Base-by-base conservation (phyloP, 2,888 invertebrate species). In the Adineta ricciae region DNA sequence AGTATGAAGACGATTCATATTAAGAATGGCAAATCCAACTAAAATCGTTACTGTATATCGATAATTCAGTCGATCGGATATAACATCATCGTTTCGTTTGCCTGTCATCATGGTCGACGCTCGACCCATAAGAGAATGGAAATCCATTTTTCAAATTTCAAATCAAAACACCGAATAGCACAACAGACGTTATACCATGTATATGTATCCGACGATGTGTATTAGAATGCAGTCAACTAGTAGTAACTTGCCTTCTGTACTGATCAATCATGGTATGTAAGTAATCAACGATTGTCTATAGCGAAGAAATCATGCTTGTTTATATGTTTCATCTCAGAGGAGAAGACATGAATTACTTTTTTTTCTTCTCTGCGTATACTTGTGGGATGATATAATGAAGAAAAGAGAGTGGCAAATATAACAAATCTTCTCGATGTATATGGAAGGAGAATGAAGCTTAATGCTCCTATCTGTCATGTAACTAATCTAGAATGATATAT, bases 51-150 rank as follows among this genome's bases (percentile, higher is more conserved):
- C 78, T 9, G 78, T n/a, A 78, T 78, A 78, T n/a, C 78, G 78
- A 78, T 78, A 78, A 24, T 78, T 78, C 24, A 78, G 78, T 41
- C 78, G 24, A 78, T 78, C 78, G 0, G 78, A 21, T 16, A 78
- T 9, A 78, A 36, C 36, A 78, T 78, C 78, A 78, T 78, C 78
- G n/a, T 78, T 78, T 24, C 78, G 78, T 78, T 78, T 78, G 38
- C 78, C 78, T 1, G 41, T 2, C 78, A 78, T 78, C 24, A 78
- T n/a, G 11, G 24, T 78, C n/a, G 78, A 78, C 3, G 41, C 78
- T n/a, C 36, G 41, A 41, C 41, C 78, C 41, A 41, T 41, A 2
- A 78, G 4, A 14, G 41, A 41, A 38, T 38, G 41, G 14, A 78
- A 41, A 78, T 78, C 78, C 78, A 78, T 78, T 78, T 73, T 38